These are phyloP conservation scores for Pangasius sanitwongsei DNA, from an alignment of 2,797 vertebrate genomes.

Conservation along the genomic window DNA sequence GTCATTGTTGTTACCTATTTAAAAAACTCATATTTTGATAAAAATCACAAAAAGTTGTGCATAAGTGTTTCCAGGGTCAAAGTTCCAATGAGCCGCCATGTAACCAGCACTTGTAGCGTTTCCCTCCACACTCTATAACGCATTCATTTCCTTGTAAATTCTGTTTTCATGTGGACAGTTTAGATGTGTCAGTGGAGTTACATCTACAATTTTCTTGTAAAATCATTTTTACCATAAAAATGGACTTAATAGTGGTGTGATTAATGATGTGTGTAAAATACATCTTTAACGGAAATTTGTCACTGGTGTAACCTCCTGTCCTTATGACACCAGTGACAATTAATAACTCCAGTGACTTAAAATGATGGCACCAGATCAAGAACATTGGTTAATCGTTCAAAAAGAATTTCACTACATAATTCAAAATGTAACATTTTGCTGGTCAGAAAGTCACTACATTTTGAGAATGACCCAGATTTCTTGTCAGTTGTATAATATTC, in stretches of 20 bases:
- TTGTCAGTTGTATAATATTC: neutral
- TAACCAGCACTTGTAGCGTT: neutral
- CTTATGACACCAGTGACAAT: neutral
- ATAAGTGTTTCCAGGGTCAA: neutral
- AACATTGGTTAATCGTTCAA: neutral
- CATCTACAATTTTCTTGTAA: neutral
- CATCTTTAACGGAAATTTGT: neutral
- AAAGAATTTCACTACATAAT: neutral
- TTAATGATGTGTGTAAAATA: too few species aligned
- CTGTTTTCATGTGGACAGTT: neutral
- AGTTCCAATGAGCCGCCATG: neutral
- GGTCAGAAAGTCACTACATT: neutral
- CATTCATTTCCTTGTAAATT: neutral
- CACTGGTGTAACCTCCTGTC: neutral
- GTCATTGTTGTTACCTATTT: neutral
- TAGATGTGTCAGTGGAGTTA: neutral
- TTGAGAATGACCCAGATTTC: neutral
- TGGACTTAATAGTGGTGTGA: too few species aligned
- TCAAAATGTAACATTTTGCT: neutral
- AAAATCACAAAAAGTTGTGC: too few species aligned
- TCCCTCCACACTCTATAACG: neutral
- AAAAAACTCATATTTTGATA: too few species aligned
- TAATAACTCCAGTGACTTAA: neutral
- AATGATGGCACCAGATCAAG: neutral
- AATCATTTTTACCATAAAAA: neutral